phyloP scores from a whole-genome alignment of 2,888 invertebrate genomes.

The Zygogramma bicolorata region DNA sequence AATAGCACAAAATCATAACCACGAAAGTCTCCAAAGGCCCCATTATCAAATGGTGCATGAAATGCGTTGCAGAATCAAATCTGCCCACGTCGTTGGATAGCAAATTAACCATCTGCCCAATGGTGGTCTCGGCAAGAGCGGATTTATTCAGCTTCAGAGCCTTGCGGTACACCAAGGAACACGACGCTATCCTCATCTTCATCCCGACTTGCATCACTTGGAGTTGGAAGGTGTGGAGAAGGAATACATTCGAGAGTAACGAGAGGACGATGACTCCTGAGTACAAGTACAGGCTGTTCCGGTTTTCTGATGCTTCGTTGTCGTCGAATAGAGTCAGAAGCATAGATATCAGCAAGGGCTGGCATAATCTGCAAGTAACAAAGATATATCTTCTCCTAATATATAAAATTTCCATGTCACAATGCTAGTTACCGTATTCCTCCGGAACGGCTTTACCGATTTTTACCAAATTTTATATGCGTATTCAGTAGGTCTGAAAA shows the following conservation, averaged over 20 bases:
- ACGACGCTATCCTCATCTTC: conserved; percentile 74
- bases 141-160: conserved; percentile 76
- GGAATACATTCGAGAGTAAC: conserved; percentile 77
- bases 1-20: conserved; percentile 69
- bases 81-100: conserved; percentile 89
- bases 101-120: conserved; percentile 69
- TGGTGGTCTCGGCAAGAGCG: conserved; percentile 86
- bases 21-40: conserved; percentile 70
- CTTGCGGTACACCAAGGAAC: conserved; percentile 66
- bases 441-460: too few relatives aligned
- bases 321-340: conserved; percentile 20
- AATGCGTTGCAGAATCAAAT: conserved; percentile 72
- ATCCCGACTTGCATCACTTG: conserved; percentile 84
- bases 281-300: conserved; percentile 70
- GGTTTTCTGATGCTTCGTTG: background rate
- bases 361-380: conserved; percentile 27
- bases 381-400: too few relatives aligned
- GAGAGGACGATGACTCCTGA: conserved; percentile 79
- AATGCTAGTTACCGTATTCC: too few relatives aligned
- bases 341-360: conserved; percentile 29
- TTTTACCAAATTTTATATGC: too few relatives aligned
- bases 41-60: conserved; percentile 43
- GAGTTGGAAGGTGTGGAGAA: conserved; percentile 84
- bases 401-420: too few relatives aligned
- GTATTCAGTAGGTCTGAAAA: too few relatives aligned